phyloP scores from a whole-genome alignment of 2,888 invertebrate genomes.

The Tachystola acroxantha region DNA sequence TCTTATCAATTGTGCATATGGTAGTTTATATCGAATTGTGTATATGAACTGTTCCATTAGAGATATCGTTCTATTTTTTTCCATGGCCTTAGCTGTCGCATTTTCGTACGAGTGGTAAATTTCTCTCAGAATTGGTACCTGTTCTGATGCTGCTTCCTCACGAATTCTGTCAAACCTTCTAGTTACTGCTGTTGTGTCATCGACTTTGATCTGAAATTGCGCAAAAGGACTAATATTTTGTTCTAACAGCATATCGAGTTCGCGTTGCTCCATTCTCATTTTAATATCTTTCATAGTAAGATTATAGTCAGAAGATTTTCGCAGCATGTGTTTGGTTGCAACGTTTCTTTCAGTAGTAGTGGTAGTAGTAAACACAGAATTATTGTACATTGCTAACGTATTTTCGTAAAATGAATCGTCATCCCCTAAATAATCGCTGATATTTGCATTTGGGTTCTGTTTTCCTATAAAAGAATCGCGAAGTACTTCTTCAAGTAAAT shows the following conservation, averaged over 20 bases:
- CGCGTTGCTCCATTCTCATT: background rate
- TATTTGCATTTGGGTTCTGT: background rate
- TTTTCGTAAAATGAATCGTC: too few species aligned
- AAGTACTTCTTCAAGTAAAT: background rate
- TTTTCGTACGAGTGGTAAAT: background rate
- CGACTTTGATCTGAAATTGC: background rate
- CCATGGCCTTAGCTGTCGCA: background rate
- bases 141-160: background rate
- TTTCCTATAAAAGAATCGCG: background rate
- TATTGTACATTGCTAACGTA: background rate
- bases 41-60: conserved; percentile 41
- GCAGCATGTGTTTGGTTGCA: background rate
- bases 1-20: conserved; percentile 27
- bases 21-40: conserved; percentile 31
- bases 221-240: background rate
- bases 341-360: background rate
- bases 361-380: background rate
- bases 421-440: background rate
- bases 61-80: background rate
- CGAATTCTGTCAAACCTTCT: background rate
- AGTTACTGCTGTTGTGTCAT: background rate
- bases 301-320: background rate
- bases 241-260: background rate
- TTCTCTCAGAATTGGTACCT: too few species aligned
- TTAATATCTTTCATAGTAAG: background rate